A percentile compares a stretch with the other conserved stretches of the same genome.
Conservation (phyloP, 2,797 vertebrate species). For the Australoheros facetus region DNA sequence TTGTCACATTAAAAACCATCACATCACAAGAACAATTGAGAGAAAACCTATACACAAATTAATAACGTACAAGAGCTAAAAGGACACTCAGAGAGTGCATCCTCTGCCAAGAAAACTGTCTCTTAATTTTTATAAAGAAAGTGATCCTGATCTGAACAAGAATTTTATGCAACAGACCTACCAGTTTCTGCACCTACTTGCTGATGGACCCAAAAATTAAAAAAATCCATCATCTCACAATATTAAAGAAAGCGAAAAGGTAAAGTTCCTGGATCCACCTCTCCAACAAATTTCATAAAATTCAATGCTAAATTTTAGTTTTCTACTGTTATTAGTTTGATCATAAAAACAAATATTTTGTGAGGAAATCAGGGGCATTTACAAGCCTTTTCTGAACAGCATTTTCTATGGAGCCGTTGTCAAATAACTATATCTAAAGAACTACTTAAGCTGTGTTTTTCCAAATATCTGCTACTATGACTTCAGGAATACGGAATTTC, state of each 20-base stretch:
- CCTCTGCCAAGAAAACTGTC: neutral
- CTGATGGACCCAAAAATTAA: neutral
- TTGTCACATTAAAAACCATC: neutral
- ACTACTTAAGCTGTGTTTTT: neutral
- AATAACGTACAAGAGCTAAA: neutral
- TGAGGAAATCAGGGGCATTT: too few relatives aligned
- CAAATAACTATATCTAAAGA: neutral
- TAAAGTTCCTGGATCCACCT: too few relatives aligned
- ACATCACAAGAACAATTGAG: conserved; percentile 10
- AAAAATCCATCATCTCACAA: too few relatives aligned
- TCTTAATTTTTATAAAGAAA: too few relatives aligned
- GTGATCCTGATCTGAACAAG: too few relatives aligned
- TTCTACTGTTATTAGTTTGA: too few relatives aligned
- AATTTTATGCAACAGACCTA: neutral
- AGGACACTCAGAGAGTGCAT: neutral
- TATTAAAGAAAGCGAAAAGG: too few relatives aligned
- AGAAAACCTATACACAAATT: neutral
- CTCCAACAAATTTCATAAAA: too few relatives aligned
- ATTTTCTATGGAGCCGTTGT: too few relatives aligned
- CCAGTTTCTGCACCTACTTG: neutral
- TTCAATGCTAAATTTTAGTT: too few relatives aligned
- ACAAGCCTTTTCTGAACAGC: too few relatives aligned
- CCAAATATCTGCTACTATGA: neutral
- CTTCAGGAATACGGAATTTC: neutral
- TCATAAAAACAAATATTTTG: too few relatives aligned